Conservation (phyloP, 2,888 invertebrate genomes). For the Ischnus inquisitorius region DNA sequence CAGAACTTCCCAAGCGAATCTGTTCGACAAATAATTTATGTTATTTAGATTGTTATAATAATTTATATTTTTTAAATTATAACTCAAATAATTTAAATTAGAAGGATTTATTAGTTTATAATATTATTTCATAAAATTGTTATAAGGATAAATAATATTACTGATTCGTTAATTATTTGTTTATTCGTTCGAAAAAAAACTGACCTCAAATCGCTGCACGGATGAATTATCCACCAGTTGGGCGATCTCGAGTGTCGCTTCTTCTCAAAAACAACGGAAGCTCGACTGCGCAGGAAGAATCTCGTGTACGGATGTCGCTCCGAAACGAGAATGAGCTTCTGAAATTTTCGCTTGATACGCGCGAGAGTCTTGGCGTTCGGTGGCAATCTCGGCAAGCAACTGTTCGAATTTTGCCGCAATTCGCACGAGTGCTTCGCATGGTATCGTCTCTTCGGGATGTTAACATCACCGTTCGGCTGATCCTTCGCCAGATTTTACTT, state of each 20-base stretch:
- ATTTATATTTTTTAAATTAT: too few species aligned
- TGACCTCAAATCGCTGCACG: conserved; percentile 81
- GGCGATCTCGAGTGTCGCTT: conserved; percentile 78
- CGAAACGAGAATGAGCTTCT: conserved; percentile 80
- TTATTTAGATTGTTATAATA: conserved; percentile 7
- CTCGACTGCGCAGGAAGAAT: conserved; percentile 79
- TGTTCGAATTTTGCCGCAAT: conserved; percentile 78
- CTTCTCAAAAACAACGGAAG: conserved; percentile 81
- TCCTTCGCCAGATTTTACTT: conserved; percentile 36
- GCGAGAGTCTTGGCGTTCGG: conserved; percentile 79
- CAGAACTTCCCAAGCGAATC: conserved; percentile 79
- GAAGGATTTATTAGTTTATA: too few species aligned
- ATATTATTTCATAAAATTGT: neutral
- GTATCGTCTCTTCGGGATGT: conserved; percentile 38
- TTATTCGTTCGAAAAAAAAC: too few species aligned
- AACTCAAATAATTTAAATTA: too few species aligned
- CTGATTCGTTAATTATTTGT: too few species aligned
- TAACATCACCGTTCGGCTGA: conserved; percentile 26
- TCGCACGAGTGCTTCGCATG: conserved; percentile 78
- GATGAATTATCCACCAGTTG: conserved; percentile 83
- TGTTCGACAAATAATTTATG: conserved; percentile 54
- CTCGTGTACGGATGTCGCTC: conserved; percentile 77
- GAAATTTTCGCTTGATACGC: conserved; percentile 77
- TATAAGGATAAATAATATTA: too few species aligned
- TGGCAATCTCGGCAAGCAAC: conserved; percentile 81